These are phyloP conservation scores for Venturia canescens DNA, from an alignment of 1,140 invertebrate genomes.

Conservation along the genomic window DNA sequence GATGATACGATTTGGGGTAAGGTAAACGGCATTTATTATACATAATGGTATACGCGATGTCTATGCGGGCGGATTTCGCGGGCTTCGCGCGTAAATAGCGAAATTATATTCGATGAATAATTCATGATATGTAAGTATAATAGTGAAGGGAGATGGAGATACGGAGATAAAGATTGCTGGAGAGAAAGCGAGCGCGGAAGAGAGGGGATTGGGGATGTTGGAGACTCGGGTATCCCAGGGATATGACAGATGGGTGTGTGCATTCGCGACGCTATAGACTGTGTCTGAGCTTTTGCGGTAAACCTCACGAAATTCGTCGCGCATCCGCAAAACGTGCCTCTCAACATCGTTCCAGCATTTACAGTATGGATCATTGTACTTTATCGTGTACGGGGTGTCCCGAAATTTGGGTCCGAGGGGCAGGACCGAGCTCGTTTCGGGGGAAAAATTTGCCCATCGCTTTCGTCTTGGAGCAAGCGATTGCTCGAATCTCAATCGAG, in stretches of 20 bases:
- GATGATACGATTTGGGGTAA: conserved; percentile 18
- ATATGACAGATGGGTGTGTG: conserved; percentile 41
- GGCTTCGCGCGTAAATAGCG: conserved; percentile 27
- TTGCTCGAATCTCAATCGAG: no score
- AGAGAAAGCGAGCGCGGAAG: conserved; percentile 4
- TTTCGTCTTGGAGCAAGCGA: no score
- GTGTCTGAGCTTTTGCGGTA: conserved; percentile 21
- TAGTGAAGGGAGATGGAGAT: conserved; percentile 21
- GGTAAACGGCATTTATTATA: conserved; percentile 12
- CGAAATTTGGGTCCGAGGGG: no score
- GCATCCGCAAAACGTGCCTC: conserved; percentile 27
- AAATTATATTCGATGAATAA: conserved; percentile 44
- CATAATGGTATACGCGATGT: conserved; percentile 24
- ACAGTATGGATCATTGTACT: not conserved
- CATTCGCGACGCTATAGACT: conserved; percentile 5
- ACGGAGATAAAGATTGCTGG: not conserved
- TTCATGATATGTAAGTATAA: conserved; percentile 26
- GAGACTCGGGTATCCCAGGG: conserved; percentile 23
- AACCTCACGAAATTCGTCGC: conserved; percentile 39
- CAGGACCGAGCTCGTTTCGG: no score
- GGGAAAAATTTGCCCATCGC: no score
- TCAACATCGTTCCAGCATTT: conserved; percentile 14
- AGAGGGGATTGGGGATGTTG: not conserved
- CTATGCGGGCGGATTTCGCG: conserved; percentile 16
- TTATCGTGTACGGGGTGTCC: no score